Base-by-base conservation (phyloP, 2,888 invertebrate genomes). In the Rhabditoides inermis region DNA sequence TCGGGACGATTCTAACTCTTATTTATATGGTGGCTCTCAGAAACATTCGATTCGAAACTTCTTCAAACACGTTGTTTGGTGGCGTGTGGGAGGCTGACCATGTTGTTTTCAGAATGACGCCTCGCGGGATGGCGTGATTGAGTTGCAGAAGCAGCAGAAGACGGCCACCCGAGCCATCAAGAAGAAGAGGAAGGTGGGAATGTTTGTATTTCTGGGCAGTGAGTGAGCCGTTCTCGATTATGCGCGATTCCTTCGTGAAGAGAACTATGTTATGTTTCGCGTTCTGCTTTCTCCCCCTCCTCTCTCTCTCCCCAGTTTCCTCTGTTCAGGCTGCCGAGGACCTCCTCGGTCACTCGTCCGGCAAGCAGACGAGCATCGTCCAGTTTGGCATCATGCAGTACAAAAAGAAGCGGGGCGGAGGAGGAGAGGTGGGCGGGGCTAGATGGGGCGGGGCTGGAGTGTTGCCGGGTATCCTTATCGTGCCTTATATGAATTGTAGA, bases 381-480 rank as follows among this genome's bases (percentile, higher is more conserved):
- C 68, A 70, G 32, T 73, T 69, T 42, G 73, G 73, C 18, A 68
- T 73, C 39, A 57, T 70, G 10, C 65, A 65, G 27, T 68, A 67
- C 45, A 58, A 65, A 47, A 60, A 60, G 44, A n/a, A n/a, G n/a
- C n/a, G n/a, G n/a, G n/a, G n/a, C n/a, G n/a, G n/a, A n/a, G n/a
- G n/a, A n/a, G n/a, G n/a, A n/a, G n/a, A n/a, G n/a, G n/a, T n/a
- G n/a, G n/a, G n/a, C n/a, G n/a, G n/a, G n/a, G n/a, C n/a, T n/a
- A n/a, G n/a, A n/a, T n/a, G n/a, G n/a, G n/a, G n/a, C n/a, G n/a
- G n/a, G n/a, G n/a, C n/a, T n/a, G n/a, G n/a, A n/a, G n/a, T n/a
- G n/a, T n/a, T n/a, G n/a, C n/a, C n/a, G n/a, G n/a, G n/a, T n/a
- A n/a, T n/a, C n/a, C n/a, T n/a, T n/a, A n/a, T n/a, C n/a, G n/a